phyloP scores from a whole-genome alignment of 2,113 vertebrate genomes.

The Paedocypris sp. region DNA sequence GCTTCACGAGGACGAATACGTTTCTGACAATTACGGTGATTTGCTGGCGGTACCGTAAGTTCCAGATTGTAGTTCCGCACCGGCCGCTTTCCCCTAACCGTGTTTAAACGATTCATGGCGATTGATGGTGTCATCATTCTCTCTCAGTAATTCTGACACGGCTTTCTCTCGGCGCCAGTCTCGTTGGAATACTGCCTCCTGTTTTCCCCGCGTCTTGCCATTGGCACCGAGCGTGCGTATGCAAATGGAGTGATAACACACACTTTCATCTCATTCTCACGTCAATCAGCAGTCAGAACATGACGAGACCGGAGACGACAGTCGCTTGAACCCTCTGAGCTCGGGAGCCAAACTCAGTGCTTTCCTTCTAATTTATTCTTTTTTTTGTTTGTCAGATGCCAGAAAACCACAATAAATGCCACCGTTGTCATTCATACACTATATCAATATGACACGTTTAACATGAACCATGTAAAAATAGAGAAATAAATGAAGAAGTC shows the following conservation, averaged over 20 bases:
- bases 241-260: constrained; percentile 48
- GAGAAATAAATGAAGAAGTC: constrained; percentile 39
- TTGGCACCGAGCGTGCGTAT: constrained; percentile 41
- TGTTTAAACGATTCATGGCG: too few relatives aligned
- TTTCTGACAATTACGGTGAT: too few relatives aligned
- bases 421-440: constrained; percentile 61
- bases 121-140: constrained; percentile 35
- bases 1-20: too few relatives aligned
- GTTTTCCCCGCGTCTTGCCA: constrained; percentile 45
- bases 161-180: constrained; percentile 31
- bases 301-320: constrained; percentile 34
- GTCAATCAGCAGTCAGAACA: constrained; percentile 22
- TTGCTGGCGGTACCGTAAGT: too few relatives aligned
- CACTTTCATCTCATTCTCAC: constrained; percentile 42
- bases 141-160: constrained; percentile 22
- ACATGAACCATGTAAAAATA: constrained; percentile 39
- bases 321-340: constrained; percentile 29
- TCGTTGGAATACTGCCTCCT: constrained; percentile 28
- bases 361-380: constrained; percentile 57
- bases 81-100: too few relatives aligned
- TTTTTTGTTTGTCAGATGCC: constrained; percentile 42
- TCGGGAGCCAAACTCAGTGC: constrained; percentile 40
- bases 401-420: constrained; percentile 61
- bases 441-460: constrained; percentile 53
- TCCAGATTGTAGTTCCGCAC: too few relatives aligned